Percentiles rank a stretch among this genome's conserved stretches.
phyloP scores from a whole-genome alignment of 2,113 vertebrate genomes.

The Ciconia maguari region DNA sequence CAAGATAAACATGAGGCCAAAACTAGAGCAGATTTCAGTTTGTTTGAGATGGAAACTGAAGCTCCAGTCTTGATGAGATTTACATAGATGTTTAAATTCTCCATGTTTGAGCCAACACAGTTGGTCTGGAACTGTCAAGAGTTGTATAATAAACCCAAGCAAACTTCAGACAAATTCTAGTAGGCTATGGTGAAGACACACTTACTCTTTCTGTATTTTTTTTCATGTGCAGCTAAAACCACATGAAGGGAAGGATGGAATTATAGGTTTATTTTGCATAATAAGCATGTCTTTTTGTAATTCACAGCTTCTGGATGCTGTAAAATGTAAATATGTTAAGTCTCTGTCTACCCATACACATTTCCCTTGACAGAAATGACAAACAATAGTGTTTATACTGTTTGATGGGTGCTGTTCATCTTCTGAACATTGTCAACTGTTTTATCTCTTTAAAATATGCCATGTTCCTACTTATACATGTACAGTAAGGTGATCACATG shows the following conservation, averaged over 20 bases:
- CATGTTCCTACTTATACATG: neutral
- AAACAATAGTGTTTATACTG: neutral
- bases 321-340: slow-evolving; percentile 39
- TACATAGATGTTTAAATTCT: neutral
- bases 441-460: slow-evolving; percentile 21
- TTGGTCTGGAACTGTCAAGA: neutral
- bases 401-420: slow-evolving; percentile 28
- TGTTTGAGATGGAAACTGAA: neutral
- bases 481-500: neutral
- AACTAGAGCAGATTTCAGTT: neutral
- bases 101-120: neutral
- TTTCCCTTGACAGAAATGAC: slow-evolving; percentile 19
- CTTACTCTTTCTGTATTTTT: neutral
- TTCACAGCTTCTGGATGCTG: slow-evolving; percentile 17
- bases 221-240: neutral
- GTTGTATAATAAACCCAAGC: neutral
- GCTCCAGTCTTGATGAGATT: neutral
- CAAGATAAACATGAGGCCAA: neutral
- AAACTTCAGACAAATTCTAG: slow-evolving; percentile 13
- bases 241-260: slow-evolving; percentile 6
- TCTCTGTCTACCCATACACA: neutral
- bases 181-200: neutral
- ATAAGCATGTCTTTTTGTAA: slow-evolving; percentile 21
- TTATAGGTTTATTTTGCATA: slow-evolving; percentile 26
- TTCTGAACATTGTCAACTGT: slow-evolving; percentile 12